A percentile compares a stretch with the other conserved stretches of the same genome.
Conservation (phyloP, 1,140 invertebrate genomes). For the Anagrus nilaparvatae region DNA sequence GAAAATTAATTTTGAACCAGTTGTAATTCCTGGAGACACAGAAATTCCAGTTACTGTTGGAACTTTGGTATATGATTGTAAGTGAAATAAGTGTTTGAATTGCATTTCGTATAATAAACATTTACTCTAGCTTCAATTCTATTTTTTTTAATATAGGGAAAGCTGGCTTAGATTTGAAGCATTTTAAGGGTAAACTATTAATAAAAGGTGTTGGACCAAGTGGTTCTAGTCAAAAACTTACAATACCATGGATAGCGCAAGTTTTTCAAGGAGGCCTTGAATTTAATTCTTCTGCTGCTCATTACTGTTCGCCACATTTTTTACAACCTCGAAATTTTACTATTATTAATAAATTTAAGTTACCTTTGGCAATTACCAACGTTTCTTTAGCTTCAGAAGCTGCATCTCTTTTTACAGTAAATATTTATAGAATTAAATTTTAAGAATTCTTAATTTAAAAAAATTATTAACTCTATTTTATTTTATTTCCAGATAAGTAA, state of each 20-base stretch:
- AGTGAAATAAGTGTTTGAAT: constrained; percentile 34
- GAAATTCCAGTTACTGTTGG: constrained; percentile 55
- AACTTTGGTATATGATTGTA: constrained; percentile 66
- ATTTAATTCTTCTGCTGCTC: constrained; percentile 44
- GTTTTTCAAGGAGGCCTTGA: constrained; percentile 47
- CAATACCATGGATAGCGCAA: constrained; percentile 48
- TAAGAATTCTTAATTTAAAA: background rate
- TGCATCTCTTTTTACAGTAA: constrained; percentile 49
- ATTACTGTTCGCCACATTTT: constrained; percentile 46
- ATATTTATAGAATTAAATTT: constrained; percentile 4
- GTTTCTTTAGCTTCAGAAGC: constrained; percentile 53
- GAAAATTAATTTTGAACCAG: constrained; percentile 49
- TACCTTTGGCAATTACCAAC: constrained; percentile 59
- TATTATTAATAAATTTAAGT: constrained; percentile 60
- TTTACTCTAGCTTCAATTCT: background rate
- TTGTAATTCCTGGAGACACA: constrained; percentile 53
- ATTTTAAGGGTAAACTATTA: constrained; percentile 55
- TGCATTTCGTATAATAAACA: background rate
- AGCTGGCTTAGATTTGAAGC: constrained; percentile 43
- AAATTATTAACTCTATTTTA: constrained; percentile 1
- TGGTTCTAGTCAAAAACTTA: constrained; percentile 50
- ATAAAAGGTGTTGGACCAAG: constrained; percentile 51
- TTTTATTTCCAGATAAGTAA: constrained; percentile 48
- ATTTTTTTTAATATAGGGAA: constrained; percentile 40
- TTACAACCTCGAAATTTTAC: constrained; percentile 46